Conservation (phyloP, 1,140 invertebrate species). For the Oreohelix idahoensis region DNA sequence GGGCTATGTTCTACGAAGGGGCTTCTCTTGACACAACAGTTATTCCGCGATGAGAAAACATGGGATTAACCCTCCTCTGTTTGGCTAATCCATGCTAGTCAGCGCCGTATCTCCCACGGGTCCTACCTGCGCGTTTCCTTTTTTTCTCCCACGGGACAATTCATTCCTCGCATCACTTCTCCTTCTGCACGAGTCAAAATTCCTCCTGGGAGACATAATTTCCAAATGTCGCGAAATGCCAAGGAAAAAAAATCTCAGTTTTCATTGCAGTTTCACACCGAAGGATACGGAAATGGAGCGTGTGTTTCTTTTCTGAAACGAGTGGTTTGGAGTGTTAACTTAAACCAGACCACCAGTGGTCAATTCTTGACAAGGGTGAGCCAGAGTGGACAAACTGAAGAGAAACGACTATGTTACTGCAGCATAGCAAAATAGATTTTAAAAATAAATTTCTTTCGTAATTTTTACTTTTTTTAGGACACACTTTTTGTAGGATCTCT, state of each 20-base stretch:
- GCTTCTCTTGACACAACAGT: slow-evolving; percentile 20
- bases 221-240: background rate
- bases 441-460: too few species aligned
- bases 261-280: background rate
- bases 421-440: too few species aligned
- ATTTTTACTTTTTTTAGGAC: too few species aligned
- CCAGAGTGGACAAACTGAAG: too few species aligned
- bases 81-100: background rate
- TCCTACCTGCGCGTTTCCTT: background rate
- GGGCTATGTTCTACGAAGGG: background rate
- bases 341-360: background rate
- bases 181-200: background rate
- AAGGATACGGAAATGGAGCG: background rate
- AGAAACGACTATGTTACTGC: too few species aligned
- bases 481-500: too few species aligned
- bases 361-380: background rate
- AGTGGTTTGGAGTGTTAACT: background rate
- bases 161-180: background rate
- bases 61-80: background rate
- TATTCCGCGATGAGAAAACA: slow-evolving; percentile 14
- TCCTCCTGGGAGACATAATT: background rate
- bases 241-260: background rate
- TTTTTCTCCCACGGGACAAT: background rate
- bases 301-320: background rate
- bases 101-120: background rate